Conservation (phyloP, 2,888 invertebrate species). For the Synanthedon tipuliformis region DNA sequence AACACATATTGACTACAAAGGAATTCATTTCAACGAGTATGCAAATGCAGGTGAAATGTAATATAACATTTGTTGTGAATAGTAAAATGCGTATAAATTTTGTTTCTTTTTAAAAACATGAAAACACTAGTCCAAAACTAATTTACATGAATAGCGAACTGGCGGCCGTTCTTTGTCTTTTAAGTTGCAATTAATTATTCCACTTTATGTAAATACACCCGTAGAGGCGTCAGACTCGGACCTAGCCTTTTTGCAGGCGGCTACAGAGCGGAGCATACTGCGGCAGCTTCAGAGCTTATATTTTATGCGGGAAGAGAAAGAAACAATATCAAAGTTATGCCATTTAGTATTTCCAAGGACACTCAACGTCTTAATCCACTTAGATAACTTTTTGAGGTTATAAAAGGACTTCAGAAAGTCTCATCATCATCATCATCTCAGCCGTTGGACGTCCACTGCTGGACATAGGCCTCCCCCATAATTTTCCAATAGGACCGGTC, state of each 20-base stretch:
- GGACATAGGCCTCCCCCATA: too few species aligned
- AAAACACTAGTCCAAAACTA: conserved; percentile 33
- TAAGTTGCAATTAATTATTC: conserved; percentile 66
- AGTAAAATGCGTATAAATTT: conserved; percentile 7
- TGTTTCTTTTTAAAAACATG: conserved; percentile 27
- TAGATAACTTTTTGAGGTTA: too few species aligned
- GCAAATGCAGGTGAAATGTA: neutral
- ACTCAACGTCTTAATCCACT: neutral
- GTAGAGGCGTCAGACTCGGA: conserved; percentile 34
- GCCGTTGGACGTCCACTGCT: too few species aligned
- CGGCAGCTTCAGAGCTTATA: conserved; percentile 7
- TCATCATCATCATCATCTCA: too few species aligned
- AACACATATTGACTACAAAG: too few species aligned
- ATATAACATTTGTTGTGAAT: too few species aligned
- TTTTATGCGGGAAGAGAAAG: neutral
- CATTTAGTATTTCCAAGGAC: neutral
- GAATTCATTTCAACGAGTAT: neutral
- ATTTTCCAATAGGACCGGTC: too few species aligned
- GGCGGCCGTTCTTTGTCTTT: conserved; percentile 54
- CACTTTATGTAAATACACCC: conserved; percentile 56
- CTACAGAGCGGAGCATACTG: conserved; percentile 17
- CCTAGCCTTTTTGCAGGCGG: conserved; percentile 34
- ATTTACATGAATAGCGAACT: conserved; percentile 60
- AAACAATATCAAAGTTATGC: neutral
- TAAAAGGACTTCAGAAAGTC: too few species aligned